phyloP scores from a whole-genome alignment of 1,140 invertebrate genomes.

The Musca vetustissima region DNA sequence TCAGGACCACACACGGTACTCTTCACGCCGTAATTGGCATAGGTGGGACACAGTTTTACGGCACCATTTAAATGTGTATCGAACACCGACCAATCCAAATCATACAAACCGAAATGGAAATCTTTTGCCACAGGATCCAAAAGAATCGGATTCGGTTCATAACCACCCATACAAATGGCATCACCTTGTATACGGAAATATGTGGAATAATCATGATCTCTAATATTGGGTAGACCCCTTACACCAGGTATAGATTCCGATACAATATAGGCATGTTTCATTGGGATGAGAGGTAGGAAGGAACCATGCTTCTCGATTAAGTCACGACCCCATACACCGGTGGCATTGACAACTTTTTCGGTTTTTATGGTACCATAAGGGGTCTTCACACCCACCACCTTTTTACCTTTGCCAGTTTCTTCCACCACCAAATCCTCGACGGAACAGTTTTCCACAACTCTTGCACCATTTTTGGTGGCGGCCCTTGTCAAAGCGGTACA shows the following conservation, averaged over 20 bases:
- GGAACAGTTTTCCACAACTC: conserved; percentile 74
- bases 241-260: conserved; percentile 75
- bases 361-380: conserved; percentile 64
- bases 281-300: conserved; percentile 73
- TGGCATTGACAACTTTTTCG: conserved; percentile 69
- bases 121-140: conserved; percentile 75
- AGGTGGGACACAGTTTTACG: conserved; percentile 69
- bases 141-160: conserved; percentile 81
- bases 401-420: conserved; percentile 57
- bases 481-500: conserved; percentile 73
- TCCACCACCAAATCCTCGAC: conserved; percentile 66
- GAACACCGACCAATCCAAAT: conserved; percentile 84
- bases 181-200: conserved; percentile 84
- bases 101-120: conserved; percentile 80
- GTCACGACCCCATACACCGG: conserved; percentile 77
- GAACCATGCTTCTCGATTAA: conserved; percentile 72
- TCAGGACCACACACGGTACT: conserved; percentile 83
- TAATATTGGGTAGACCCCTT: conserved; percentile 73
- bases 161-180: conserved; percentile 80
- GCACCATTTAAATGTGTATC: conserved; percentile 74
- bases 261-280: conserved; percentile 88
- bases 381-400: conserved; percentile 75
- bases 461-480: conserved; percentile 69
- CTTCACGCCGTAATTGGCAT: conserved; percentile 76
- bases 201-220: conserved; percentile 82